These are phyloP conservation scores for Trichopria drosophilae DNA, from an alignment of 2,888 invertebrate species.

Conservation along the genomic window DNA sequence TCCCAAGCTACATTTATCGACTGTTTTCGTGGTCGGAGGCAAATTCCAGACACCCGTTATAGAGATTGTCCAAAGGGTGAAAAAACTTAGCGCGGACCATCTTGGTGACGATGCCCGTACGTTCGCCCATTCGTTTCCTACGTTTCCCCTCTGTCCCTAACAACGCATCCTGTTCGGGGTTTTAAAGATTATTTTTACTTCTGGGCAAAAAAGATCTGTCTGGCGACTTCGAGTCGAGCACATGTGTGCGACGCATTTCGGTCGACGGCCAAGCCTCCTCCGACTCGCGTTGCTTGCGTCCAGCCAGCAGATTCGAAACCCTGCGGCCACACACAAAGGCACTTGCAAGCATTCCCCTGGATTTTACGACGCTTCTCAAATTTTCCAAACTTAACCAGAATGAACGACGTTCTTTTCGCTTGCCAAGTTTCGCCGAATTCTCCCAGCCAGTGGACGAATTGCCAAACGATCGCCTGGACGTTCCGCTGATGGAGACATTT, in stretches of 20 bases:
- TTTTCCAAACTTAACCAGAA: neutral
- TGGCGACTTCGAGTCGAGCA: constrained; percentile 54
- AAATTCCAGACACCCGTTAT: constrained; percentile 57
- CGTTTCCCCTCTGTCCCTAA: constrained; percentile 40
- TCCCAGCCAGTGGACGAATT: neutral
- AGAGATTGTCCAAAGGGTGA: constrained; percentile 55
- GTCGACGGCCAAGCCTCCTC: constrained; percentile 16
- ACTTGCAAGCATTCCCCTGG: too few species aligned
- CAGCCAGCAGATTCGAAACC: too few species aligned
- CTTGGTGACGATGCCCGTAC: constrained; percentile 7
- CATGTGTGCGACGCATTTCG: constrained; percentile 45
- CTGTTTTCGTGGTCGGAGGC: constrained; percentile 39
- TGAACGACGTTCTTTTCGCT: neutral
- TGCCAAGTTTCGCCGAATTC: neutral
- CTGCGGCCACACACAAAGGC: too few species aligned
- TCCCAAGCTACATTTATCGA: too few species aligned
- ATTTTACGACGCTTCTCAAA: neutral
- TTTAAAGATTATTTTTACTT: constrained; percentile 59
- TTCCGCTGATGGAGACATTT: too few species aligned
- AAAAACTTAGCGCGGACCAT: constrained; percentile 30
- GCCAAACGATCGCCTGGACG: too few species aligned
- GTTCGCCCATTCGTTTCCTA: constrained; percentile 29
- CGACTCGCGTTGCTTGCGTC: constrained; percentile 39
- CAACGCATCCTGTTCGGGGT: constrained; percentile 58
- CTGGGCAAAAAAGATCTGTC: constrained; percentile 58